Percentiles rank a stretch among this genome's conserved stretches.
phyloP scores from a whole-genome alignment of 2,797 vertebrate genomes.

The Falco columbarius region DNA sequence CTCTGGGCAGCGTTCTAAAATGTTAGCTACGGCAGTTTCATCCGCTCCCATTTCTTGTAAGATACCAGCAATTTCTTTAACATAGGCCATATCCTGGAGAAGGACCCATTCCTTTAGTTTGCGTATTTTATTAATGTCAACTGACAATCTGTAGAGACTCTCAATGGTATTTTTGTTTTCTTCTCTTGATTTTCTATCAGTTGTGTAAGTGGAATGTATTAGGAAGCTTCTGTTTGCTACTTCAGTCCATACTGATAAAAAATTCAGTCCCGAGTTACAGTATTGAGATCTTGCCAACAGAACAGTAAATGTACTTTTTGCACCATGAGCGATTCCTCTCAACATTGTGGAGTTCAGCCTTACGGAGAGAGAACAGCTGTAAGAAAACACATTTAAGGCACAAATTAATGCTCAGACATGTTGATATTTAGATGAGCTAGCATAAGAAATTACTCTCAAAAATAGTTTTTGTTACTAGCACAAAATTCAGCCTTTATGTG shows the following conservation, averaged over 20 bases:
- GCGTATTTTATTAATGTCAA: slow-evolving; percentile 89
- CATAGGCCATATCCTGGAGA: slow-evolving; percentile 81
- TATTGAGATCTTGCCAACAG: slow-evolving; percentile 28
- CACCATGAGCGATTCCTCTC: background rate
- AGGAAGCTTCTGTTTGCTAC: background rate
- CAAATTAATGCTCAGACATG: background rate
- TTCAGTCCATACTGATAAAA: background rate
- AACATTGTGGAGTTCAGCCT: background rate
- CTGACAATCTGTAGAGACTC: slow-evolving; percentile 81
- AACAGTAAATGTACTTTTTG: background rate
- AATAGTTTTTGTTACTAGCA: background rate
- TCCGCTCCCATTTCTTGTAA: slow-evolving; percentile 86
- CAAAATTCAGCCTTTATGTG: background rate
- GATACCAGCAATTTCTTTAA: slow-evolving; percentile 82
- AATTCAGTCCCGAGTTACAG: background rate
- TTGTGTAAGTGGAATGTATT: slow-evolving; percentile 7
- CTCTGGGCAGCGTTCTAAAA: slow-evolving; percentile 89
- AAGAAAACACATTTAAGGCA: slow-evolving; percentile 13
- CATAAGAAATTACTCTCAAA: background rate
- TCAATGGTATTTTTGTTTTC: slow-evolving; percentile 87
- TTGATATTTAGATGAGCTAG: background rate
- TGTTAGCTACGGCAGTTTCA: slow-evolving; percentile 73
- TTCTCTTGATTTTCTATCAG: background rate
- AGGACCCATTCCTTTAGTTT: slow-evolving; percentile 91
- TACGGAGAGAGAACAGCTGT: background rate